Evolutionary conservation across 2,888 invertebrate species (phyloP).

Genomic region (Hipparchia sbordonii): DNA sequence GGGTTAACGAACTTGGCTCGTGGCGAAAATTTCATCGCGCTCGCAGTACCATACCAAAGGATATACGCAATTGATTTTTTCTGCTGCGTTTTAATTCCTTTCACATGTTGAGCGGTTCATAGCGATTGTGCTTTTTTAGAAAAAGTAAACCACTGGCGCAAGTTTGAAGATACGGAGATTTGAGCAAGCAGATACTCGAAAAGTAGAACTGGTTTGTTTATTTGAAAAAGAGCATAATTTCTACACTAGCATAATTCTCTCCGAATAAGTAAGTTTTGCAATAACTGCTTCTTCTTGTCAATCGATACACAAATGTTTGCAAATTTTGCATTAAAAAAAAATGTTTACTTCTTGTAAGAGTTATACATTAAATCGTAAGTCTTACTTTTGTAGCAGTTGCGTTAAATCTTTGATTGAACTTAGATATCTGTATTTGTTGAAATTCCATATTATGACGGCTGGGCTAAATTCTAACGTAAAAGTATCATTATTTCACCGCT

Average conservation of each 20-base stretch:
- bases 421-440: no score
- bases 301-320: neutral
- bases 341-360: no score
- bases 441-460: no score
- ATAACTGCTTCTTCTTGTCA: neutral
- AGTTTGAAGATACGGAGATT: neutral
- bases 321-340: no score
- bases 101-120: constrained; percentile 26
- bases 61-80: constrained; percentile 30
- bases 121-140: constrained; percentile 14
- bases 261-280: neutral
- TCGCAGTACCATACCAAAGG: constrained; percentile 26
- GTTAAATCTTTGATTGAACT: no score
- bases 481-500: neutral
- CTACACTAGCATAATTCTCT: neutral
- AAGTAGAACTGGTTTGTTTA: no score
- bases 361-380: no score
- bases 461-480: neutral
- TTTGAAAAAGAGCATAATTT: no score
- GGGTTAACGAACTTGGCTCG: constrained; percentile 44
- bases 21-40: constrained; percentile 39
- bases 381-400: no score
- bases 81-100: constrained; percentile 32
- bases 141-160: neutral
- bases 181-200: neutral